These are phyloP conservation scores for Dendrolimus kikuchii DNA, from an alignment of 1,140 invertebrate species.

Conservation along the genomic window DNA sequence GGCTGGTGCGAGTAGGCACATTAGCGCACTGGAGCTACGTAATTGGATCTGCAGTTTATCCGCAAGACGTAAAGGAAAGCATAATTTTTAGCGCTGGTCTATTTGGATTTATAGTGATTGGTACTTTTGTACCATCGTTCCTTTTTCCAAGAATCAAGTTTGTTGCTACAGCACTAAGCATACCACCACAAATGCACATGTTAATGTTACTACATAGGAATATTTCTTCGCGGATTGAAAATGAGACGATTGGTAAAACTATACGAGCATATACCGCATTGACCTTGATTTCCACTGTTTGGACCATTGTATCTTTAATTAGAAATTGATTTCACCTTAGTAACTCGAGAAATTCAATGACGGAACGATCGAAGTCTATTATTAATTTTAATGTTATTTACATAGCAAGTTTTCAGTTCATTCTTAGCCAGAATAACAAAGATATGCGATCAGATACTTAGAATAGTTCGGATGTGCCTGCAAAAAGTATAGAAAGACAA, in stretches of 20 bases:
- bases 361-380: no score
- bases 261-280: conserved; percentile 17
- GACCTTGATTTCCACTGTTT: conserved; percentile 20
- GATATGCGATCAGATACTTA: no score
- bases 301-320: conserved; percentile 19
- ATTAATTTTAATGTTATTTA: no score
- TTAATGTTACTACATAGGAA: conserved; percentile 24
- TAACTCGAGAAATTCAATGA: no score
- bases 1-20: conserved; percentile 27
- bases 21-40: conserved; percentile 37
- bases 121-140: conserved; percentile 21
- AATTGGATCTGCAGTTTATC: conserved; percentile 22
- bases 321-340: background rate
- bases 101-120: conserved; percentile 23
- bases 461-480: no score
- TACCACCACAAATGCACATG: conserved; percentile 34
- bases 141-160: conserved; percentile 27
- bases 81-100: conserved; percentile 17
- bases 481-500: conserved; percentile 1
- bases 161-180: conserved; percentile 23
- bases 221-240: conserved; percentile 15
- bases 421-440: no score
- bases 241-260: conserved; percentile 20
- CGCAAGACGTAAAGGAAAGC: conserved; percentile 10
- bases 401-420: no score